Percentiles rank a stretch among this genome's conserved stretches.
phyloP scores from a whole-genome alignment of 2,113 vertebrate species.

The Plotosus lineatus region DNA sequence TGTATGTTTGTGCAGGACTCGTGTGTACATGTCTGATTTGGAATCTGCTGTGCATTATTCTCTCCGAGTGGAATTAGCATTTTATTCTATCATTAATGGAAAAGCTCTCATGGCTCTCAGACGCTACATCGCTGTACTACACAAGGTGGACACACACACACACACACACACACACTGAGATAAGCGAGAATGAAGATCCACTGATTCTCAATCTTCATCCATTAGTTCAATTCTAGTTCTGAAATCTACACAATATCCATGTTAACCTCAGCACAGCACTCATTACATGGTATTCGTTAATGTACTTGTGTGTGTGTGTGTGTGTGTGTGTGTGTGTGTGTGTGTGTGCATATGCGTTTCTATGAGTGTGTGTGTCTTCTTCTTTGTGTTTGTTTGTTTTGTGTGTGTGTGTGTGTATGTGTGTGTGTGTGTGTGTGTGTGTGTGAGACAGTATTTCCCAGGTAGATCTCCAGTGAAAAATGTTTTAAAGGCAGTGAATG shows the following conservation, averaged over 20 bases:
- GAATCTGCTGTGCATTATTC: constrained; percentile 87
- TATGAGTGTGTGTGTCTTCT: constrained; percentile 2
- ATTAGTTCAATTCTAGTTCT: too few species aligned
- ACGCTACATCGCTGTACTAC: constrained; percentile 75
- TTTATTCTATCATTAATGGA: constrained; percentile 68
- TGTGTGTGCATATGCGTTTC: background rate
- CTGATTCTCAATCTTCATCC: background rate
- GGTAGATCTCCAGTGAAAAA: constrained; percentile 80
- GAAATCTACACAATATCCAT: too few species aligned
- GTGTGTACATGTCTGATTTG: constrained; percentile 90
- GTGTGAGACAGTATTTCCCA: constrained; percentile 80
- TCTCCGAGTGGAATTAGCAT: constrained; percentile 80
- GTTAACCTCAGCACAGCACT: too few species aligned
- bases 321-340: background rate
- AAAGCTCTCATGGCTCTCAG: constrained; percentile 74
- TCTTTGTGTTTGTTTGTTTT: too few species aligned
- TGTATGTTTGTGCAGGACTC: constrained; percentile 67
- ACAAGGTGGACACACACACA: constrained; percentile 75
- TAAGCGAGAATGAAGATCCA: too few species aligned
- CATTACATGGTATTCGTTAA: too few species aligned
- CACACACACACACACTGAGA: background rate
- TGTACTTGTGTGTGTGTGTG: too few species aligned
- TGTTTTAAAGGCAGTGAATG: constrained; percentile 70
- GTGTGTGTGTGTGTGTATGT: background rate
- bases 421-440: constrained; percentile 8